A percentile compares a stretch with the other conserved stretches of the same genome.
phyloP scores from a whole-genome alignment of 2,797 vertebrate species.

The Pipistrellus pygmaeus region DNA sequence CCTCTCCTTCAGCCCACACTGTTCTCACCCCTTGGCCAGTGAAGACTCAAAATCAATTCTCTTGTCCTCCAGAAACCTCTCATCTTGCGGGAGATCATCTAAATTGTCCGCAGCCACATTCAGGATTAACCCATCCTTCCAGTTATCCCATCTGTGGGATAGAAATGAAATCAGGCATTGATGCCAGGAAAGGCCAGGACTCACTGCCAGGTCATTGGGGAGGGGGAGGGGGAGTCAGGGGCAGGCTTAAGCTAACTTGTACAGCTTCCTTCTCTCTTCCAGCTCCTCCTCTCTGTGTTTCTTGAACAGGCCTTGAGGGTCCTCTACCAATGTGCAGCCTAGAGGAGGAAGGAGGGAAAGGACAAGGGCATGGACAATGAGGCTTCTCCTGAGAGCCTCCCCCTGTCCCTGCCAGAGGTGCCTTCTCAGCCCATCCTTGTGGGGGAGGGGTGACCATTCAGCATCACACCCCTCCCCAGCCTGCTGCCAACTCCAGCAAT shows the following conservation, averaged over 20 bases:
- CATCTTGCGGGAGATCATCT: conserved; percentile 88
- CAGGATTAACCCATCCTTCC: conserved; percentile 88
- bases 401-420: background rate
- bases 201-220: background rate
- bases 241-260: conserved; percentile 64
- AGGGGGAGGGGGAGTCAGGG: accelerated
- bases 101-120: conserved; percentile 87
- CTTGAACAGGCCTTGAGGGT: conserved; percentile 74
- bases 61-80: conserved; percentile 90
- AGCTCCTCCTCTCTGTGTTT: conserved; percentile 88
- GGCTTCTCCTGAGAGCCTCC: background rate
- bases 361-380: too few relatives aligned
- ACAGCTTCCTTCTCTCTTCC: conserved; percentile 85
- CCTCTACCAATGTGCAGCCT: conserved; percentile 81
- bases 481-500: background rate
- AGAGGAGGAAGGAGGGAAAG: too few relatives aligned
- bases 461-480: too few relatives aligned
- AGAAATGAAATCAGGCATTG: background rate
- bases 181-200: background rate
- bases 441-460: background rate
- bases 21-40: conserved; percentile 87
- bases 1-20: background rate
- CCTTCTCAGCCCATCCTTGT: background rate
- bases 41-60: conserved; percentile 89
- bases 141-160: conserved; percentile 86